Percentiles rank a stretch among this genome's conserved stretches.
phyloP scores from a whole-genome alignment of 2,888 invertebrate species.

The Phytoseiulus persimilis region DNA sequence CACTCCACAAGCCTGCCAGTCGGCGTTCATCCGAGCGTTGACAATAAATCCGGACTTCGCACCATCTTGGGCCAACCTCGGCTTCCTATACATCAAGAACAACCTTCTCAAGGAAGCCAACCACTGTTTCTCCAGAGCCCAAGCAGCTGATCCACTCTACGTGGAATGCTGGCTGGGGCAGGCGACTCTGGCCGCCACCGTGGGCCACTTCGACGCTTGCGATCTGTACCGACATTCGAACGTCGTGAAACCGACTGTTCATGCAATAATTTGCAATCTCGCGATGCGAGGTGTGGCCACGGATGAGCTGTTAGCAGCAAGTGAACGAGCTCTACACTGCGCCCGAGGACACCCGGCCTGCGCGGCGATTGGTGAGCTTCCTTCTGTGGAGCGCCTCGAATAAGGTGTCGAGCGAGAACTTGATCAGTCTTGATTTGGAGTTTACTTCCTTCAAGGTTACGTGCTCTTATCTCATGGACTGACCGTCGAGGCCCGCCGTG shows the following conservation, averaged over 20 bases:
- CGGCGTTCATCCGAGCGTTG: slow-evolving; percentile 6
- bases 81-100: slow-evolving; percentile 16
- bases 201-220: slow-evolving; percentile 22
- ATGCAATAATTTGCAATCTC: slow-evolving; percentile 16
- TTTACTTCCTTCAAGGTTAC: background rate
- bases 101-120: slow-evolving; percentile 12
- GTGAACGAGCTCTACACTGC: background rate
- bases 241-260: background rate
- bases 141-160: slow-evolving; percentile 15
- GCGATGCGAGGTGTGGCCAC: background rate
- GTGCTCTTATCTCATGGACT: slow-evolving; percentile 7
- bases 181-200: slow-evolving; percentile 16
- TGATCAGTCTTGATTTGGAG: background rate
- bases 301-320: background rate
- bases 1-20: background rate
- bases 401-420: no score
- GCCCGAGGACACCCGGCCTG: background rate
- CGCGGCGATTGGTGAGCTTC: slow-evolving; percentile 14
- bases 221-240: slow-evolving; percentile 31
- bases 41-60: background rate
- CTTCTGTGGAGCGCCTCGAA: background rate
- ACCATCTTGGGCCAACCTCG: slow-evolving; percentile 17
- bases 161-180: slow-evolving; percentile 32
- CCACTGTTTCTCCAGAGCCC: slow-evolving; percentile 10
- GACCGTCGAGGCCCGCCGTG: background rate